phyloP scores from a whole-genome alignment of 2,113 vertebrate species.

The Anolis sagrei region DNA sequence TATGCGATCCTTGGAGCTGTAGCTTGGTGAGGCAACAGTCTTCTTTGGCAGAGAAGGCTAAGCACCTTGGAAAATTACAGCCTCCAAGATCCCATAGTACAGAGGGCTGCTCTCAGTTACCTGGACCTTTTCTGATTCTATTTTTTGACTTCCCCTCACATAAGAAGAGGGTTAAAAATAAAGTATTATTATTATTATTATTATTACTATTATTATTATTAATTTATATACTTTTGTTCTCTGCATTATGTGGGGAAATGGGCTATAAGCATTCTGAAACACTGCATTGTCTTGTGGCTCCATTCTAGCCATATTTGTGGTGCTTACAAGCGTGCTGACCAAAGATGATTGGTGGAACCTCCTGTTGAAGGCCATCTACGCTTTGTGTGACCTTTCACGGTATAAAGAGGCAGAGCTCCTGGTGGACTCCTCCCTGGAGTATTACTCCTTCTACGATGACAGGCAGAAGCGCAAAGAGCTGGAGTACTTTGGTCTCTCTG shows the following conservation, averaged over 20 bases:
- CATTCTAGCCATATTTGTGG: constrained; percentile 80
- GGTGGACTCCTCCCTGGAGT: constrained; percentile 94
- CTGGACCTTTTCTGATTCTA: neutral
- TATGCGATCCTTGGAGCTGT: too few relatives aligned
- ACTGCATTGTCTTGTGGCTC: constrained; percentile 15
- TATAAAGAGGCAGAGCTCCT: constrained; percentile 92
- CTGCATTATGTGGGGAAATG: too few relatives aligned
- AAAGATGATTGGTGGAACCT: constrained; percentile 98
- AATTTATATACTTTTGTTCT: neutral
- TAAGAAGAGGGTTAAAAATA: too few relatives aligned
- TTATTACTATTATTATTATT: too few relatives aligned
- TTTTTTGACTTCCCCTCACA: neutral
- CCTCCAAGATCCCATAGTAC: neutral
- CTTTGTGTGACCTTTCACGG: constrained; percentile 86
- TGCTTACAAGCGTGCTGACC: constrained; percentile 89
- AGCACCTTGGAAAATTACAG: too few relatives aligned
- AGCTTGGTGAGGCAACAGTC: too few relatives aligned
- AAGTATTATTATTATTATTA: too few relatives aligned
- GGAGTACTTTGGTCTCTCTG: constrained; percentile 94
- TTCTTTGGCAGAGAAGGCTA: too few relatives aligned
- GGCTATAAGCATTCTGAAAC: neutral
- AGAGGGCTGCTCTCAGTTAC: neutral
- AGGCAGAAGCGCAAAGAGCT: constrained; percentile 92
- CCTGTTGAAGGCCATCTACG: constrained; percentile 86
- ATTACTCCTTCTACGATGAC: constrained; percentile 96